Evolutionary conservation across 2,888 invertebrate species (phyloP).

Genomic region (Latrodectus elegans): DNA sequence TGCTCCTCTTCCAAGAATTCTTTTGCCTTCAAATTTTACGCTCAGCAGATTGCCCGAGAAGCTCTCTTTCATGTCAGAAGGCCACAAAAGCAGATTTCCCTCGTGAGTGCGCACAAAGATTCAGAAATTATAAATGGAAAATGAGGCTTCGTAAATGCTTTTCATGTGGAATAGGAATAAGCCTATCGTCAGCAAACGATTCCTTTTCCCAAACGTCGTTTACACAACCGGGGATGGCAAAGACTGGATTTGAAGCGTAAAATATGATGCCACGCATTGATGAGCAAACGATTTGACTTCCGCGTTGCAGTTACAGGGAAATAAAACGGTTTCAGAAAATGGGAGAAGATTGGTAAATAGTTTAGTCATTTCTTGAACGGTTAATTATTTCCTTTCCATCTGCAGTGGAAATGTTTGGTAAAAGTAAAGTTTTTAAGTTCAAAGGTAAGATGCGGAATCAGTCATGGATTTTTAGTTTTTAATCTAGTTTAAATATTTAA

Average conservation of each 20-base stretch:
- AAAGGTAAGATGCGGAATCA: too few relatives aligned
- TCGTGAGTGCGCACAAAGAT: neutral
- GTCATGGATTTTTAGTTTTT: too few relatives aligned
- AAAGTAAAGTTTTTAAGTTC: too few relatives aligned
- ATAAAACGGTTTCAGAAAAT: neutral
- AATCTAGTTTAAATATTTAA: too few relatives aligned
- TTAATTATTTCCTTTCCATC: too few relatives aligned
- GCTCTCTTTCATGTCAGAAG: neutral
- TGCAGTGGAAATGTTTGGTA: too few relatives aligned
- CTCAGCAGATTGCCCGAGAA: neutral
- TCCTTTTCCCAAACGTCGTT: constrained; percentile 17
- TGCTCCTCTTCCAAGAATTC: neutral
- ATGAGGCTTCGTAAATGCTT: neutral
- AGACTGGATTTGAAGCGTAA: neutral
- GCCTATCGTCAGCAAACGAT: constrained; percentile 38
- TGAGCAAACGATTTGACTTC: neutral
- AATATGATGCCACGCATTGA: constrained; percentile 1
- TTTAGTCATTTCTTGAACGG: too few relatives aligned
- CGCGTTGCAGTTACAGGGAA: neutral
- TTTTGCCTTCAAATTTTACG: neutral
- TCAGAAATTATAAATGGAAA: neutral
- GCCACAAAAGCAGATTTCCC: constrained; percentile 2
- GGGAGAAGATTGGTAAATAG: too few relatives aligned
- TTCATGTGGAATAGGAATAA: neutral
- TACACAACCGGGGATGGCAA: constrained; percentile 25